phyloP scores from a whole-genome alignment of 1,140 invertebrate species.

The Trichogramma pretiosum region DNA sequence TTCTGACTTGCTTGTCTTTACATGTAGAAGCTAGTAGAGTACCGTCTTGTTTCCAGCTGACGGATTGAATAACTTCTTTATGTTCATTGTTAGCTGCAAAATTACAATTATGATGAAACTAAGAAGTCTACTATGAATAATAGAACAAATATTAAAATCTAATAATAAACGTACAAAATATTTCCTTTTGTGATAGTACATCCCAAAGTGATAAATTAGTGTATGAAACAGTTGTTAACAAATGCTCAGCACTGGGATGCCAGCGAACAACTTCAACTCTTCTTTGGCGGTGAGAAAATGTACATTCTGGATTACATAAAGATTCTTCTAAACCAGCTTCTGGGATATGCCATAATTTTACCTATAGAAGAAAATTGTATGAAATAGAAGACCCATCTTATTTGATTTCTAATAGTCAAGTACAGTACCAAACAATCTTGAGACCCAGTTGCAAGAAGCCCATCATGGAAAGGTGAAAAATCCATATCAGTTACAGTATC shows the following conservation, averaged over 20 bases:
- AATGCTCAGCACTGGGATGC: conserved; percentile 76
- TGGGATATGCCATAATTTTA: conserved; percentile 81
- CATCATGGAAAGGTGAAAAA: conserved; percentile 91
- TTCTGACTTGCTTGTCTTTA: conserved; percentile 75
- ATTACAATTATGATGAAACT: conserved; percentile 15
- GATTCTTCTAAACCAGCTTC: conserved; percentile 68
- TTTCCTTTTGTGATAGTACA: conserved; percentile 69
- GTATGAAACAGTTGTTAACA: conserved; percentile 72
- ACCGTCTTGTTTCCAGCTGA: conserved; percentile 78
- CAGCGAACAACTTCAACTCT: conserved; percentile 79
- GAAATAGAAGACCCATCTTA: conserved; percentile 5
- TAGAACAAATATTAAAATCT: neutral
- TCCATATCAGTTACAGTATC: conserved; percentile 92
- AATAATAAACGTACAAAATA: conserved; percentile 53
- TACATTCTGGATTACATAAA: conserved; percentile 69
- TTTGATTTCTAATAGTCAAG: neutral
- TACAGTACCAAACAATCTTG: conserved; percentile 71
- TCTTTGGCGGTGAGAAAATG: conserved; percentile 69
- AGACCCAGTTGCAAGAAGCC: conserved; percentile 79
- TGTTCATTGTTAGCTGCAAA: conserved; percentile 65
- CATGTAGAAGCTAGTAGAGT: conserved; percentile 61
- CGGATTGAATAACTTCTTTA: conserved; percentile 72
- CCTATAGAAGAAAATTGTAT: conserved; percentile 40
- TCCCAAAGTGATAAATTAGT: conserved; percentile 82
- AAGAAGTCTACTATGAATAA: conserved; percentile 1